A percentile compares a stretch with the other conserved stretches of the same genome.
Evolutionary conservation across 1,140 invertebrate genomes (phyloP).

Genomic region (Arion vulgaris): DNA sequence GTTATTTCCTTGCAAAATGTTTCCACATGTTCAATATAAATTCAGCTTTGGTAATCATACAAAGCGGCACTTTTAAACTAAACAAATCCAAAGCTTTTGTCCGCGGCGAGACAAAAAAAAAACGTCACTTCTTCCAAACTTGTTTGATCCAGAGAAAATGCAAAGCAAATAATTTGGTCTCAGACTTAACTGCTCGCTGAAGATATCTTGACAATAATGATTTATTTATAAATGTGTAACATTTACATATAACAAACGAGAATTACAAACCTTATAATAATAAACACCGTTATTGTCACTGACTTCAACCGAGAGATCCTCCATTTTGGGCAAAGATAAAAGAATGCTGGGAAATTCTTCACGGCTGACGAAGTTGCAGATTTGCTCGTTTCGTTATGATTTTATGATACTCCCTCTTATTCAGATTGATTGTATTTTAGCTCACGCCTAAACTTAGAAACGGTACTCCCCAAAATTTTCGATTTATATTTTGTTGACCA

Average conservation of each 20-base stretch:
- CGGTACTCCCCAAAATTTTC: no score
- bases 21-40: no score
- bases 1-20: no score
- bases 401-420: no score
- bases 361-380: slow-evolving; percentile 16
- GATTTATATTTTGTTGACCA: no score
- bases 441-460: no score
- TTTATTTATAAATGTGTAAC: neutral
- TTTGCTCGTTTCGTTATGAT: no score
- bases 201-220: neutral
- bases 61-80: no score
- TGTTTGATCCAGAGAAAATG: neutral
- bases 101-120: no score
- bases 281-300: slow-evolving; percentile 97
- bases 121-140: neutral
- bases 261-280: slow-evolving; percentile 92
- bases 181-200: neutral
- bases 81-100: no score
- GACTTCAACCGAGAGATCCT: slow-evolving; percentile 96
- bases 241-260: neutral
- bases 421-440: no score
- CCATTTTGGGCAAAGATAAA: slow-evolving; percentile 77
- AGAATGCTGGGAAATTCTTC: slow-evolving; percentile 63
- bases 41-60: no score
- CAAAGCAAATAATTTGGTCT: neutral